Evolutionary conservation across 2,113 vertebrate species (phyloP).

Genomic region (Paramisgurnus dabryanus): DNA sequence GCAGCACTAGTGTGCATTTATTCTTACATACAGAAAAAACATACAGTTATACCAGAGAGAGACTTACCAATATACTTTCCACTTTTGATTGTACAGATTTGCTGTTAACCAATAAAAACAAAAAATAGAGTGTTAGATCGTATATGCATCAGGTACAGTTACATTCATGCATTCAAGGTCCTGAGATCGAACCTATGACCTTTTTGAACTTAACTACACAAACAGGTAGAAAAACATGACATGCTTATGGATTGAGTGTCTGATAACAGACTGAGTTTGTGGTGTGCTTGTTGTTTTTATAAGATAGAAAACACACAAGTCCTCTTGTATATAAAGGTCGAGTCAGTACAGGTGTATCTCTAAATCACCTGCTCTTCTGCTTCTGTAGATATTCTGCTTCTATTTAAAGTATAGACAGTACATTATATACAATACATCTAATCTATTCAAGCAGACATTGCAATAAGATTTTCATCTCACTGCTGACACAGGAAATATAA

Average conservation of each 20-base stretch:
- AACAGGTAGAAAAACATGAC: background rate
- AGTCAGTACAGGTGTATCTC: background rate
- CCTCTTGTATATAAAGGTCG: background rate
- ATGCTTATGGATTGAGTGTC: background rate
- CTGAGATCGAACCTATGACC: too few relatives aligned
- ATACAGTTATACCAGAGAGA: background rate
- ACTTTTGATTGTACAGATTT: slow-evolving; percentile 99
- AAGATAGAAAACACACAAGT: background rate
- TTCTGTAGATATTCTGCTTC: too few relatives aligned
- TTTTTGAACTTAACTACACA: too few relatives aligned
- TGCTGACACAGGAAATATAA: too few relatives aligned
- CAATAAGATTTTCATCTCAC: too few relatives aligned
- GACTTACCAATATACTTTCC: slow-evolving; percentile 99
- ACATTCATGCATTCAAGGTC: too few relatives aligned
- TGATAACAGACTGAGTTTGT: background rate
- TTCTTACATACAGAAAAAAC: too few relatives aligned
- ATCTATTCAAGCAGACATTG: too few relatives aligned
- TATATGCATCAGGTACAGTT: background rate
- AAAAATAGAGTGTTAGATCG: slow-evolving; percentile 13
- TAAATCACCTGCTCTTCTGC: background rate
- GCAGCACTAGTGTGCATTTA: too few relatives aligned
- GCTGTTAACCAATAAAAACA: slow-evolving; percentile 76
- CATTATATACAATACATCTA: too few relatives aligned
- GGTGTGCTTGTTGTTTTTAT: background rate
- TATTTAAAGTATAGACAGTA: too few relatives aligned